Evolutionary conservation across 1,140 invertebrate species (phyloP), one percentile per base, ranked within the genome.

Genomic region (Drosophila paulistorum): DNA sequence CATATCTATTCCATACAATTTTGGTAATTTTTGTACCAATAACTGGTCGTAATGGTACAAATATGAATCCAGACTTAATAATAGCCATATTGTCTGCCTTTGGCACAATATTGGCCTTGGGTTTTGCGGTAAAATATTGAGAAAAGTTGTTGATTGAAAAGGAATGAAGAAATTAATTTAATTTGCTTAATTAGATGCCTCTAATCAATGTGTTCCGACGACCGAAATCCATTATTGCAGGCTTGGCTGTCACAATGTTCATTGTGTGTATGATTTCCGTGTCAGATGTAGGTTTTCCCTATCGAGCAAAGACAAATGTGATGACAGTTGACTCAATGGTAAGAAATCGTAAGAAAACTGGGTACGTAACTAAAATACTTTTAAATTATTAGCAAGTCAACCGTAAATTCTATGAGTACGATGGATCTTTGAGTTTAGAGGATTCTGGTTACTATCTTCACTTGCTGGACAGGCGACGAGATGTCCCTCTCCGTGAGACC

Each of bases 281-380:
- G 39, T 95, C 95, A 7, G 94, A 95, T 1, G 82, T 96, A 45
- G 96, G 96, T 42, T 96, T 97, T 92, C 96, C 96, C 1, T 97
- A 96, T 81, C 94, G 94, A 63, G 94, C 94, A 4, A 94, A 95
- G 54, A 94, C 94, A 14, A 94, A 95, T 35, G 95, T 95, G 3
- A 94, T 96, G 90, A 92, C 95, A 66, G 94, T 95, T 77, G 94
- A 95, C 93, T 93, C 96, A 65, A 90, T 93, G 81, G 95, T 95
- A 93, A 93, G 92, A 3, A 41, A 13, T 20, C 11, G 7, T 5
- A 58, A 11, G 11, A 58, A 2, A 62, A 10, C 23, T 10, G 41
- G 1, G 39, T 39, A 1, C 33, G 9, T 14, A 26, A 9, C 14
- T 11, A 57, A 59, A n/a, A 17, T 30, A 20, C 3, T 13, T 7